Conservation (phyloP, 2,888 invertebrate genomes). For the Brenthis daphne region DNA sequence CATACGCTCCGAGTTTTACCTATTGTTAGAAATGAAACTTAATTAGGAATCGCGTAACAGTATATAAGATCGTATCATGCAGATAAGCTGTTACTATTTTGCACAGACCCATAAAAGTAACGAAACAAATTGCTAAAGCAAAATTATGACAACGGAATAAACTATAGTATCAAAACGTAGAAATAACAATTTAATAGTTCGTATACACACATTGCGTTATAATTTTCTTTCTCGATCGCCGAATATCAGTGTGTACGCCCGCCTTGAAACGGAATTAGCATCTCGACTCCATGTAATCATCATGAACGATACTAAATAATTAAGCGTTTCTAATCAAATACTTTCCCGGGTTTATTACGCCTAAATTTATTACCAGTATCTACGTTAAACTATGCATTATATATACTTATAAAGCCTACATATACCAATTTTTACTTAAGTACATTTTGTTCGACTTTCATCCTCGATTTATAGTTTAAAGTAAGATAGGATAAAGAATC, state of each 20-base stretch:
- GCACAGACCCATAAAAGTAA: constrained; percentile 56
- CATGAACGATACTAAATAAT: constrained; percentile 67
- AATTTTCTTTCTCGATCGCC: constrained; percentile 26
- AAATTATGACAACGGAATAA: constrained; percentile 45
- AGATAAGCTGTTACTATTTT: constrained; percentile 42
- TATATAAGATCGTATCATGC: constrained; percentile 46
- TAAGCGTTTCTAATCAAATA: constrained; percentile 74
- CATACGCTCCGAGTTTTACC: constrained; percentile 59
- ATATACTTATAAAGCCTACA: constrained; percentile 82
- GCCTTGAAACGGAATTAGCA: constrained; percentile 42
- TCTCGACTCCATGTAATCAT: constrained; percentile 46
- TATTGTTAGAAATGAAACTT: constrained; percentile 66
- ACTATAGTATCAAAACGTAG: constrained; percentile 35
- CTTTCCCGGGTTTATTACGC: constrained; percentile 69
- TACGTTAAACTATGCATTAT: constrained; percentile 78
- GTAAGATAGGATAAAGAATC: constrained; percentile 58
- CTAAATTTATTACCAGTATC: constrained; percentile 69
- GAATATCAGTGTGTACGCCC: constrained; percentile 55
- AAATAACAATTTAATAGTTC: constrained; percentile 68
- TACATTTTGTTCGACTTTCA: constrained; percentile 79
- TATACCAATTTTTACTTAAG: constrained; percentile 78
- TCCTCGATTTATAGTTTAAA: constrained; percentile 63
- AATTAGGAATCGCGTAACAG: constrained; percentile 51
- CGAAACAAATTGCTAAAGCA: constrained; percentile 46
- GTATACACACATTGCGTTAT: constrained; percentile 67